Conservation (phyloP, 2,797 vertebrate genomes). For the Sylvilagus floridanus region DNA sequence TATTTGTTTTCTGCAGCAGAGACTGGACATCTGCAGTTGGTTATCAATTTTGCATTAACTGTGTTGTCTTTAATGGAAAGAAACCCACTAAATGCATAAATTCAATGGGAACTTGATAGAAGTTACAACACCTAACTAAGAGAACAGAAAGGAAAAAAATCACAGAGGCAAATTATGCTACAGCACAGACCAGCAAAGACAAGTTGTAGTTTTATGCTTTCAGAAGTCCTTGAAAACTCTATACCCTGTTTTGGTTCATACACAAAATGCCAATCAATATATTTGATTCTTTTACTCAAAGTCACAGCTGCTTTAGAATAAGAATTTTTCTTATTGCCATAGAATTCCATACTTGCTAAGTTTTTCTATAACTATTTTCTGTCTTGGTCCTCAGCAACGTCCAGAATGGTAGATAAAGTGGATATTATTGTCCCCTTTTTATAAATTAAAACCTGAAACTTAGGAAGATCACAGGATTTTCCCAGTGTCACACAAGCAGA, state of each 20-base stretch:
- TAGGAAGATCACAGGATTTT: background rate
- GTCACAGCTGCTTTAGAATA: background rate
- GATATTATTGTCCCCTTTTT: background rate
- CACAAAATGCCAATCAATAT: constrained; percentile 14
- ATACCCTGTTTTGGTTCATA: background rate
- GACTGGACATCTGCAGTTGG: background rate
- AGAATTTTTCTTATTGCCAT: constrained; percentile 31
- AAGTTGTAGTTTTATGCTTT: background rate
- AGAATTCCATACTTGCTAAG: background rate
- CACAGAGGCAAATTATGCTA: background rate
- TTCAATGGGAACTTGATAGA: background rate
- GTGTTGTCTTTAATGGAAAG: background rate
- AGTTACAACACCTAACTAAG: background rate
- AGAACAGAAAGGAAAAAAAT: background rate
- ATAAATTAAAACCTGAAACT: background rate
- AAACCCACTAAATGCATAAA: constrained; percentile 22
- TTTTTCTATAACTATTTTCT: background rate
- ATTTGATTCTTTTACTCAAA: background rate
- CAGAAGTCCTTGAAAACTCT: constrained; percentile 9
- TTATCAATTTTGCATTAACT: background rate
- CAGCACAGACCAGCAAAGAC: background rate
- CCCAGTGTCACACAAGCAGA: background rate
- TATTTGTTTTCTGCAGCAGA: constrained; percentile 14
- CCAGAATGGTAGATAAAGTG: background rate
- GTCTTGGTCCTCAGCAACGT: background rate